phyloP scores from a whole-genome alignment of 2,888 invertebrate genomes.

The Dryadula phaetusa region DNA sequence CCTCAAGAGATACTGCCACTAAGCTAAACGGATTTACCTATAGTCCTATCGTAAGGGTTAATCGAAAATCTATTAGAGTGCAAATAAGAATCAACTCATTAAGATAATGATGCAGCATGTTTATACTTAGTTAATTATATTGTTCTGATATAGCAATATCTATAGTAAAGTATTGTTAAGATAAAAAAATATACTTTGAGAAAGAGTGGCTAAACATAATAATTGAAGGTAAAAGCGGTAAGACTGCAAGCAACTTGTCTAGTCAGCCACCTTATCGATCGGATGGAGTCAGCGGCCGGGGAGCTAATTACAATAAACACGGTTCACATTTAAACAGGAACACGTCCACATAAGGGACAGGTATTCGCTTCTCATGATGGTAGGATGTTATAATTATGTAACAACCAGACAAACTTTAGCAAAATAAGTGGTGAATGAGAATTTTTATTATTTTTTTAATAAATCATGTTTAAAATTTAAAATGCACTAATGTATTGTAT shows the following conservation, averaged over 20 bases:
- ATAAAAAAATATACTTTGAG: conserved; percentile 23
- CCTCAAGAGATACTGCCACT: conserved; percentile 70
- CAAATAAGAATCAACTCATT: conserved; percentile 67
- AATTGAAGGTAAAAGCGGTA: conserved; percentile 37
- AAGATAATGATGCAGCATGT: conserved; percentile 54
- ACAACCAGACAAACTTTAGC: conserved; percentile 53
- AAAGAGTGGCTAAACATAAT: conserved; percentile 34
- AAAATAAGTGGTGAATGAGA: conserved; percentile 4
- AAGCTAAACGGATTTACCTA: conserved; percentile 62
- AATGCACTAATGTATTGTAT: too few relatives aligned
- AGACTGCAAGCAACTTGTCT: conserved; percentile 40
- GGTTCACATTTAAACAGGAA: conserved; percentile 72
- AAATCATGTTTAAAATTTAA: neutral
- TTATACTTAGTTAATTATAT: conserved; percentile 44
- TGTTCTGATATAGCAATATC: neutral
- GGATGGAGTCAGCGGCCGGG: conserved; percentile 61
- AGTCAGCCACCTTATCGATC: conserved; percentile 57
- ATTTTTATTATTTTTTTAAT: neutral
- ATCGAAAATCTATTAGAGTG: conserved; percentile 73
- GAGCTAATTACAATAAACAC: conserved; percentile 79
- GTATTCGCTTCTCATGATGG: conserved; percentile 56
- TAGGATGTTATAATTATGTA: conserved; percentile 64
- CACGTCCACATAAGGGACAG: conserved; percentile 56
- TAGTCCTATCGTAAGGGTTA: conserved; percentile 57
- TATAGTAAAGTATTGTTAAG: neutral